A percentile compares a stretch with the other conserved stretches of the same genome.
Evolutionary conservation across 2,888 invertebrate species (phyloP).

Genomic region (Pharmacophagus antenor): DNA sequence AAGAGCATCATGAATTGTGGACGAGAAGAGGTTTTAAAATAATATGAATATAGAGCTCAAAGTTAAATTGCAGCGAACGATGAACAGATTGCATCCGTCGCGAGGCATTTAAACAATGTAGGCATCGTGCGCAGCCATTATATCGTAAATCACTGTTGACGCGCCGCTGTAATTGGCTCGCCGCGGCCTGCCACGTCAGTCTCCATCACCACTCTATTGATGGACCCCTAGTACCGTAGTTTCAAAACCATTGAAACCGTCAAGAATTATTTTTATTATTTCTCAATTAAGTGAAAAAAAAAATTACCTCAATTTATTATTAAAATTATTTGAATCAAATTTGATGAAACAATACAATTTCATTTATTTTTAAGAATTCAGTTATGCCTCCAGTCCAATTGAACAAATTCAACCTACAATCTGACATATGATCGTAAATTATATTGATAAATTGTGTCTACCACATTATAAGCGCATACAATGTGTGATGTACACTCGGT

Average conservation of each 20-base stretch:
- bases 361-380: conserved; percentile 16
- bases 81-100: conserved; percentile 42
- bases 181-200: conserved; percentile 45
- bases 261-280: too few relatives aligned
- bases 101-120: conserved; percentile 70
- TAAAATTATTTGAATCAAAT: too few relatives aligned
- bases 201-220: conserved; percentile 56
- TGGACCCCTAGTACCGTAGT: conserved; percentile 56
- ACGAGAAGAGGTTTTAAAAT: conserved; percentile 7
- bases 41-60: conserved; percentile 24
- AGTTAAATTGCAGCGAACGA: conserved; percentile 23
- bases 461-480: conserved; percentile 4
- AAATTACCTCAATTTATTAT: too few relatives aligned
- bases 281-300: neutral
- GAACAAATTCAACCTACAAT: conserved; percentile 24
- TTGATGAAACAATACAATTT: neutral
- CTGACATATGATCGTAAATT: conserved; percentile 26
- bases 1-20: conserved; percentile 21
- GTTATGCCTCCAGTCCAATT: neutral
- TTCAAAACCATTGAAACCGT: conserved; percentile 40
- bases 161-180: conserved; percentile 68
- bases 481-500: neutral
- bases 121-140: conserved; percentile 65
- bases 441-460: conserved; percentile 23
- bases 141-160: conserved; percentile 76